Evolutionary conservation across 1,140 invertebrate species (phyloP).

Genomic region (Hydropsyche tenuis): DNA sequence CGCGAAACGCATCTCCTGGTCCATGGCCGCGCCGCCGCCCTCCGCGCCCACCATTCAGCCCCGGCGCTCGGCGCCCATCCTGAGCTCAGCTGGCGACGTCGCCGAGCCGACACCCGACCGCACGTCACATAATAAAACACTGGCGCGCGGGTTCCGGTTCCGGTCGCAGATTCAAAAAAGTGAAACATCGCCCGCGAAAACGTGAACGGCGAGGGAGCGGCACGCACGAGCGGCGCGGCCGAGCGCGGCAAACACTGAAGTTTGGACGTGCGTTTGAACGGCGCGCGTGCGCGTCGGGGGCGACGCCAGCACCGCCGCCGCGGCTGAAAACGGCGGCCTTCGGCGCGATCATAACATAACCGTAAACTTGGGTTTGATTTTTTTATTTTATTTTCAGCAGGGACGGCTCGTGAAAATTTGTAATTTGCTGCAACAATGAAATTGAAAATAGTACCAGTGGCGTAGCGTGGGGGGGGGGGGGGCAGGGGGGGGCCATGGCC

Average conservation of each 20-base stretch:
- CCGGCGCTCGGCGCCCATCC: conserved; percentile 11
- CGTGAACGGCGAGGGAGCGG: not conserved
- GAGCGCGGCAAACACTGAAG: conserved; percentile 21
- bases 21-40: conserved; percentile 45
- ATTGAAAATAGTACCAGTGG: too few relatives aligned
- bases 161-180: not conserved
- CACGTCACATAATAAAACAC: not conserved
- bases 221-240: not conserved
- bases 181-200: not conserved
- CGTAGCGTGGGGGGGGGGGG: too few relatives aligned
- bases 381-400: too few relatives aligned
- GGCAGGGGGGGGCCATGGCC: too few relatives aligned
- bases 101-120: not conserved
- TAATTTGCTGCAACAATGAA: too few relatives aligned
- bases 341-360: not conserved
- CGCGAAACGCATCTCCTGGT: conserved; percentile 64
- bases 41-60: conserved; percentile 37
- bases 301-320: not conserved
- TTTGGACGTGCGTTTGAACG: conserved; percentile 7
- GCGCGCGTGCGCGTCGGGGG: conserved; percentile 10
- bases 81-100: not conserved
- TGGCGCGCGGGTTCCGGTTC: not conserved
- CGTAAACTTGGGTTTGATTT: not conserved
- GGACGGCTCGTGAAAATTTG: too few relatives aligned
- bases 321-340: not conserved